Evolutionary conservation across 35 echinoderm and acorn worm genomes (phyloP), one percentile per base, ranked within the genome.

Genomic region (Apostichopus japonicus): DNA sequence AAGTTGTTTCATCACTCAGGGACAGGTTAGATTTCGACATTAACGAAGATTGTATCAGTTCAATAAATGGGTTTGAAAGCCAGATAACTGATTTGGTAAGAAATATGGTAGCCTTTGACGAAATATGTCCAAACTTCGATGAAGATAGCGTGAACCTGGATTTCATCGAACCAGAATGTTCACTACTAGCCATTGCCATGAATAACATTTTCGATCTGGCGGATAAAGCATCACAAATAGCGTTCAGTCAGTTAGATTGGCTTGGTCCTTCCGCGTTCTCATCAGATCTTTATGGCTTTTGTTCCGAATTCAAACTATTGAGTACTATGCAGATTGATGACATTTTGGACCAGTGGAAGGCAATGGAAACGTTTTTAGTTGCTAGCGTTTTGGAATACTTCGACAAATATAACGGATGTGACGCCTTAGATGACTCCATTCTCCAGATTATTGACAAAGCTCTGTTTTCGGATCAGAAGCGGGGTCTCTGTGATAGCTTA

Each of bases 191-290:
- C 33, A 44, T 44, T 44, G 33, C 1, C 33, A 44, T 44, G 1
- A 44, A 44, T 44, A 44, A 44, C 33, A 44, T 44, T 44, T 44
- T 44, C 33, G 33, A 44, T 44, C 33, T 44, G 33, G 33, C 33
- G 4, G 33, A 44, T 44, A 44, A 44, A 16, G 51, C 51, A 15
- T 83, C 79, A 55, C 79, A 6, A 1, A 14, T 83, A 8, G 27
- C 79, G 55, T 83, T 83, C 55, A 83, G 21, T n/a, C 19, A 54
- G 11, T n/a, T 83, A 10, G 51, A 83, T 53, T 83, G 79, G 79
- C 16, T 83, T 53, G 79, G 79, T 55, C 79, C 79, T 54, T 83
- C 79, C 1, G 44, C 79, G 5, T 83, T 83, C 55, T 83, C 79
- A 10, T 21, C 9, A 8, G 79, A 83, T 52, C 7, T 53, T 13